phyloP scores from a whole-genome alignment of 2,888 invertebrate species.

The Eueremaeus valkanovi region DNA sequence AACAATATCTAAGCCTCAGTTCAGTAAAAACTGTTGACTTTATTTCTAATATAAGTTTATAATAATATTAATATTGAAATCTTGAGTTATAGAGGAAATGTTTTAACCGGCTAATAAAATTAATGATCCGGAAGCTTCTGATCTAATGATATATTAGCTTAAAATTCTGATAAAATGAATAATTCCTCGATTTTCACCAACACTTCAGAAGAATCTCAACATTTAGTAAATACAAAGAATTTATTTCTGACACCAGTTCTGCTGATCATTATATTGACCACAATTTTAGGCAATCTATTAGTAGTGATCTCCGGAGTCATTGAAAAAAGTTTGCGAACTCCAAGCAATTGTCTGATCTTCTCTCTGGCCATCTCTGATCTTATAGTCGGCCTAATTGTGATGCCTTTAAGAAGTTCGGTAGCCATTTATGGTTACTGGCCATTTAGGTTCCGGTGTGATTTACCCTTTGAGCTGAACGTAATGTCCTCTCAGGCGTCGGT shows the following conservation, averaged over 20 bases:
- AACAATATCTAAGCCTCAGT: too few species aligned
- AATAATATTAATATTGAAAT: too few species aligned
- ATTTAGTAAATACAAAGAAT: neutral
- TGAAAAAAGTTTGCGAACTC: neutral
- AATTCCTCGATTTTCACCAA: neutral
- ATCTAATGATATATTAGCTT: too few species aligned
- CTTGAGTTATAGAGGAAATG: too few species aligned
- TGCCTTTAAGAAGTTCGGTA: neutral
- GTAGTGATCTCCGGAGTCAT: neutral
- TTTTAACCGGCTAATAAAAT: too few species aligned
- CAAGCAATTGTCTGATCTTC: conserved; percentile 20
- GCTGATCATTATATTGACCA: neutral
- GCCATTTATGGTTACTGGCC: conserved; percentile 11
- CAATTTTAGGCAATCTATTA: conserved; percentile 5
- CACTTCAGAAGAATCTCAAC: neutral
- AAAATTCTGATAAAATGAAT: too few species aligned
- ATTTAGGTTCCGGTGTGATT: conserved; percentile 6
- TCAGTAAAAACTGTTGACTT: too few species aligned
- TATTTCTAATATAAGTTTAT: too few species aligned
- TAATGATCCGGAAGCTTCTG: too few species aligned
- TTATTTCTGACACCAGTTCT: neutral
- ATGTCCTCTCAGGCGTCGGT: neutral
- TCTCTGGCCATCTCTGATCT: conserved; percentile 24
- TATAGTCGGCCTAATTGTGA: neutral
- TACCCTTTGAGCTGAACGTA: neutral